These are phyloP conservation scores for Junco hyemalis DNA, from an alignment of 2,113 vertebrate genomes.

Conservation along the genomic window DNA sequence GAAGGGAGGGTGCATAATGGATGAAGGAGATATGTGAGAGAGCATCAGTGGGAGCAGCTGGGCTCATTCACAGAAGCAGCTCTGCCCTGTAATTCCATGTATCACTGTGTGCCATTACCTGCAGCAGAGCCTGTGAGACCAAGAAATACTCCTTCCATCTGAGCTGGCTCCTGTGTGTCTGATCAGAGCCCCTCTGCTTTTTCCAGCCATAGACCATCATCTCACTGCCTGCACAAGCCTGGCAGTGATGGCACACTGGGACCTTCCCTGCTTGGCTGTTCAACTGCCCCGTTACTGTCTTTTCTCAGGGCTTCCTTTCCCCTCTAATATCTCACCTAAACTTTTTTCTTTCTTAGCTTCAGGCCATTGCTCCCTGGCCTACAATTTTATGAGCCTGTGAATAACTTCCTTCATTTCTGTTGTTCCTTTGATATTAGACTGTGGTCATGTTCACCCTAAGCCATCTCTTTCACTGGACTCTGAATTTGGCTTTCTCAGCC, in stretches of 20 bases:
- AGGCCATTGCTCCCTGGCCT: slow-evolving; percentile 37
- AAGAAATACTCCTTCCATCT: background rate
- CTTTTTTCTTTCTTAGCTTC: slow-evolving; percentile 29
- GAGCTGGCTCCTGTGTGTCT: background rate
- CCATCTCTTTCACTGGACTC: background rate
- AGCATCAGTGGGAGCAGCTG: background rate
- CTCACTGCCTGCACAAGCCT: background rate
- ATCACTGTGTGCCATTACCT: background rate
- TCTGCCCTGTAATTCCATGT: background rate
- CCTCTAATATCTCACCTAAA: background rate
- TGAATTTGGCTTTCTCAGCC: slow-evolving; percentile 27
- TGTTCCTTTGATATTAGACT: slow-evolving; percentile 53
- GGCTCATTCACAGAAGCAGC: background rate
- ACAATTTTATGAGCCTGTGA: slow-evolving; percentile 42
- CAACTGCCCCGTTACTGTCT: background rate
- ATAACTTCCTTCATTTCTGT: slow-evolving; percentile 43
- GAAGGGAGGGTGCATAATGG: background rate
- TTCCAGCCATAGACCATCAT: background rate
- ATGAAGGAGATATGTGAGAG: background rate
- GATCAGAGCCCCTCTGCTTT: background rate
- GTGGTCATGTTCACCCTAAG: slow-evolving; percentile 34
- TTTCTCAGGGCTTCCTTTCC: background rate
- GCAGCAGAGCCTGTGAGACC: background rate
- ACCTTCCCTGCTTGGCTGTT: background rate
- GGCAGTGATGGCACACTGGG: background rate